These are phyloP conservation scores for Drosophila meridiana DNA, from an alignment of 2,888 invertebrate genomes.

Conservation along the genomic window DNA sequence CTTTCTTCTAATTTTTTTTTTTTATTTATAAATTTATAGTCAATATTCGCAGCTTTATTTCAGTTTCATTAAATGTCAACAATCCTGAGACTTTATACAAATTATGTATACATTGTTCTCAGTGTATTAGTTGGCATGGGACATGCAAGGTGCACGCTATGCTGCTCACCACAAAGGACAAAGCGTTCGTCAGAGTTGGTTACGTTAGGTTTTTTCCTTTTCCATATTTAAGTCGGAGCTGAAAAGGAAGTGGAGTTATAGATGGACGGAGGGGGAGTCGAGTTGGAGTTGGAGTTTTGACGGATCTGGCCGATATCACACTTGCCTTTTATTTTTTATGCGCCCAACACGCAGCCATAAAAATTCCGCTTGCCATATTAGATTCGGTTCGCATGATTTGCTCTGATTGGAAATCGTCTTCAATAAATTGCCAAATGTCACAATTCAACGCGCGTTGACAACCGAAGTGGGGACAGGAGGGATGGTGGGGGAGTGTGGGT, in stretches of 20 bases:
- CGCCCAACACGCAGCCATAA: slow-evolving; percentile 67
- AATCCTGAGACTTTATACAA: background rate
- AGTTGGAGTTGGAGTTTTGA: background rate
- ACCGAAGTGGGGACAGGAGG: slow-evolving; percentile 14
- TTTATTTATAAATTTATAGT: no score
- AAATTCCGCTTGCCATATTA: slow-evolving; percentile 74
- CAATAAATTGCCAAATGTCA: slow-evolving; percentile 81
- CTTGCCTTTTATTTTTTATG: slow-evolving; percentile 79
- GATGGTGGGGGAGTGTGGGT: background rate
- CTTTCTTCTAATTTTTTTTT: no score
- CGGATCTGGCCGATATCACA: slow-evolving; percentile 71
- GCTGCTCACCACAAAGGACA: slow-evolving; percentile 75
- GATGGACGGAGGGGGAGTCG: background rate
- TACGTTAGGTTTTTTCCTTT: slow-evolving; percentile 7
- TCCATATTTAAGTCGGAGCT: slow-evolving; percentile 1
- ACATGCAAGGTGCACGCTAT: slow-evolving; percentile 62
- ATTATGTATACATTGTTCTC: background rate
- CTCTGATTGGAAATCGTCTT: slow-evolving; percentile 77
- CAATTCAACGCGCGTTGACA: slow-evolving; percentile 59
- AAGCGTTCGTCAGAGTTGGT: slow-evolving; percentile 45
- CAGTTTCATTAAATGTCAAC: background rate
- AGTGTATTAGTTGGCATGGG: slow-evolving; percentile 18
- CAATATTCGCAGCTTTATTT: background rate
- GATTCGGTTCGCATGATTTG: slow-evolving; percentile 72
- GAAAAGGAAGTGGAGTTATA: background rate